Percentiles rank a stretch among this genome's conserved stretches.
These are phyloP conservation scores for Hypolimnas misippus DNA, from an alignment of 2,888 invertebrate genomes.

Conservation along the genomic window DNA sequence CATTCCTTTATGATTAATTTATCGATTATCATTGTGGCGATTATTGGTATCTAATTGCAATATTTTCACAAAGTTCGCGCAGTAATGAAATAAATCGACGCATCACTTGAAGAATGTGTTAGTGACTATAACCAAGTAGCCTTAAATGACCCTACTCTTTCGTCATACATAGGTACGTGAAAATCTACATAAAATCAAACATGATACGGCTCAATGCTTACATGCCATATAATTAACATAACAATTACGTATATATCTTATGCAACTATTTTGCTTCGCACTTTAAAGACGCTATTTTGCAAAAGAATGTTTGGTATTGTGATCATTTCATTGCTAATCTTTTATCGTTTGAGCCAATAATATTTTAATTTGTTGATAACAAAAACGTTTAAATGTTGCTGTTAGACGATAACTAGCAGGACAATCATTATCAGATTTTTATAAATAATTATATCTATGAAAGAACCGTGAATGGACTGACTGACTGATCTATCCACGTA, in stretches of 20 bases:
- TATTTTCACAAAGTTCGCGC: constrained; percentile 46
- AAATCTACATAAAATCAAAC: not conserved
- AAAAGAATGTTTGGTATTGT: not conserved
- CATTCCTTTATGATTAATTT: constrained; percentile 60
- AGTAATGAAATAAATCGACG: constrained; percentile 12
- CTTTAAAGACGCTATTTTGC: not conserved
- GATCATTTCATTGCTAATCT: not conserved
- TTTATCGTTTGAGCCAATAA: not conserved
- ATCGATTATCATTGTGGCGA: constrained; percentile 49
- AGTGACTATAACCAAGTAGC: not conserved
- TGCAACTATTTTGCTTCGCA: not conserved
- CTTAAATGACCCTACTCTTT: constrained; percentile 12
- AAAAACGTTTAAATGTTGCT: not conserved
- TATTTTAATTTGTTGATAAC: not conserved
- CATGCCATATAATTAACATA: not conserved
- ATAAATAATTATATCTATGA: not conserved
- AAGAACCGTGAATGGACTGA: too few relatives aligned
- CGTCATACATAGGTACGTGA: not conserved
- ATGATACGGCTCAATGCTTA: constrained; percentile 10
- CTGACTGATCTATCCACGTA: too few relatives aligned
- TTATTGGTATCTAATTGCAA: constrained; percentile 51
- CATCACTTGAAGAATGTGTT: constrained; percentile 19
- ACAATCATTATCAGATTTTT: not conserved
- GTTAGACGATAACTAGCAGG: not conserved
- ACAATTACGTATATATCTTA: not conserved